Evolutionary conservation across 2,888 invertebrate genomes (phyloP).

Genomic region (Chrysomela aeneicollis): DNA sequence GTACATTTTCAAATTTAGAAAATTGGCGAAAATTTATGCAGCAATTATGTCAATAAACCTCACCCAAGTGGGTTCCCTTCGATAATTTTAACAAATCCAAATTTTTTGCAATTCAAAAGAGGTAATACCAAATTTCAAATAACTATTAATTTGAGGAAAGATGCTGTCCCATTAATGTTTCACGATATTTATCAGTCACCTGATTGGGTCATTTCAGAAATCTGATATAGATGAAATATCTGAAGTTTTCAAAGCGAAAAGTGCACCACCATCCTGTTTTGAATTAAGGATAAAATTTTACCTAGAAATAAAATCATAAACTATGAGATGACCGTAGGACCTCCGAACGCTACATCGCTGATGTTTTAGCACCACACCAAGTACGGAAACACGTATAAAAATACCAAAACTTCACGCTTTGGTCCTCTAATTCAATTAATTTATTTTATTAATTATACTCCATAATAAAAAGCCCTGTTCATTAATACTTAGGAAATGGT

Average conservation of each 20-base stretch:
- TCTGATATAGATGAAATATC: no score
- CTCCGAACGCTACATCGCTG: slow-evolving; percentile 17
- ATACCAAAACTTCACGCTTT: slow-evolving; percentile 60
- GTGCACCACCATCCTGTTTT: not conserved
- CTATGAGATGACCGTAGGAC: not conserved
- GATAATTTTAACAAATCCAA: no score
- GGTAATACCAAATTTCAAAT: no score
- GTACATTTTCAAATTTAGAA: no score
- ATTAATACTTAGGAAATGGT: slow-evolving; percentile 56
- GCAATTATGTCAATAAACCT: no score
- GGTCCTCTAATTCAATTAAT: slow-evolving; percentile 53
- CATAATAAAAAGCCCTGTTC: slow-evolving; percentile 59
- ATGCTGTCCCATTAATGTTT: no score
- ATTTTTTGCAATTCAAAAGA: no score
- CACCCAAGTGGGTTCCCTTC: no score
- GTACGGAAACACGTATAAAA: slow-evolving; percentile 61
- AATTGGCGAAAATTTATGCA: no score
- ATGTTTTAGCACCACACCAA: slow-evolving; percentile 60
- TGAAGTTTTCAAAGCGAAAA: not conserved
- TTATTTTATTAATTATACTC: slow-evolving; percentile 46
- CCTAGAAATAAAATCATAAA: not conserved
- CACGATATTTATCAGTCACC: no score
- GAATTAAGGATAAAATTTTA: not conserved
- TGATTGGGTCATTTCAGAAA: no score
- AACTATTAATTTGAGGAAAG: no score